Evolutionary conservation across 2,113 vertebrate species (phyloP), one percentile per base, ranked within the genome.

Genomic region (Mus spicilegus): DNA sequence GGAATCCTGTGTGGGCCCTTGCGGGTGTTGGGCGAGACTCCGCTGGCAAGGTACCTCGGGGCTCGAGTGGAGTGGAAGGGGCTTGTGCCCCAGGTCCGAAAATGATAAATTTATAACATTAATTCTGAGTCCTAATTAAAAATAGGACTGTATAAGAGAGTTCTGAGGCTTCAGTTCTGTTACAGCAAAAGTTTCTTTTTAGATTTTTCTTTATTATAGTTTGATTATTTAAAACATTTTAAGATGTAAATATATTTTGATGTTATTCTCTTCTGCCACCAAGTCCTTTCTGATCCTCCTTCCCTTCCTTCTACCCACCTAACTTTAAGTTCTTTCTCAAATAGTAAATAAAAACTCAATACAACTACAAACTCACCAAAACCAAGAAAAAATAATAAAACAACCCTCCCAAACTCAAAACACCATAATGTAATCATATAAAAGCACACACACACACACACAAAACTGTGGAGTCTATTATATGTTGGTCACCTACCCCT

Each of bases 161-260:
- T 26, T 97, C 93, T 95, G 61, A 17, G 70, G 76, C 70, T 33
- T 20, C 7, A 75, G 42, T 12, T 80, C n/a, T 90, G 36, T 86
- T 93, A 95, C 39, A 90, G 75, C 49, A 80, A 30, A 87, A 72
- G 20, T 75, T 91, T 24, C 39, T 39, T 88, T 89, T 81, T 33
- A 72, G 54, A 42, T 87, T 69, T 89, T 88, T 36, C 36, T 81
- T 81, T 81, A 81, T 81, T 81, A 56, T 56, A n/a, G 14, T 56
- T 81, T 56, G 12, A 56, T 81, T 36, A 36, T 81, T 56, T 36
- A 36, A 54, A 80, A 11, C 19, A 56, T 78, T 78, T 78, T 33
- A 6, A 51, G 30, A 51, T 78, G 30, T 49, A 76, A 76, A 76
- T 76, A 28, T 51, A 51, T 78, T 78, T 78, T 78, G 46, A 51